Conservation (phyloP, 2,113 vertebrate genomes). For the Rhynchomys soricoides region DNA sequence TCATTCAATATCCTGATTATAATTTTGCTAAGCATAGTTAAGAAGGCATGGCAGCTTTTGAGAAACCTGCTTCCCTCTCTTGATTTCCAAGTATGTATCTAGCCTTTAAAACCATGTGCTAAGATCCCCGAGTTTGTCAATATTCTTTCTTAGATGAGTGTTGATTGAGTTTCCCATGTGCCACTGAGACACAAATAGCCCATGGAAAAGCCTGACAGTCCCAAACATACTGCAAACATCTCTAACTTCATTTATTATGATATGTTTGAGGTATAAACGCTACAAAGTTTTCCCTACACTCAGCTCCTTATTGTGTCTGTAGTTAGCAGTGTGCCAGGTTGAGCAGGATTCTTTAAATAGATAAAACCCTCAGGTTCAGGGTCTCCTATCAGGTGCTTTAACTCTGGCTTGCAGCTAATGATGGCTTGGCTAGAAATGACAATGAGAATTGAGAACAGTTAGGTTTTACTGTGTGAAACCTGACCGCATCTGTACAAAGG, state of each 20-base stretch:
- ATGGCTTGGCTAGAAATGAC: slow-evolving; percentile 36
- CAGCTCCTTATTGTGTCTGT: background rate
- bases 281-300: background rate
- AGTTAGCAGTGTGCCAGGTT: background rate
- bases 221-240: background rate
- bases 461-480: slow-evolving; percentile 23
- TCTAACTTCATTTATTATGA: background rate
- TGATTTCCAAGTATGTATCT: background rate
- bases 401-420: background rate
- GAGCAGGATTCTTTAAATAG: background rate
- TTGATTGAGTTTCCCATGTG: background rate
- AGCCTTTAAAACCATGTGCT: background rate
- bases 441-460: background rate
- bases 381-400: background rate
- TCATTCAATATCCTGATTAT: background rate
- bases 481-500: background rate
- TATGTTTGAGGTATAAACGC: background rate
- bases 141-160: background rate
- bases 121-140: background rate
- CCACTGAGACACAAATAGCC: background rate
- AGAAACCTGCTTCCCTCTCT: background rate
- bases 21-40: background rate
- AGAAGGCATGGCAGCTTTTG: background rate
- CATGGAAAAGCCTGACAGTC: background rate
- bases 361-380: background rate